phyloP scores from a whole-genome alignment of 2,888 invertebrate genomes.

The Mayetiola destructor region DNA sequence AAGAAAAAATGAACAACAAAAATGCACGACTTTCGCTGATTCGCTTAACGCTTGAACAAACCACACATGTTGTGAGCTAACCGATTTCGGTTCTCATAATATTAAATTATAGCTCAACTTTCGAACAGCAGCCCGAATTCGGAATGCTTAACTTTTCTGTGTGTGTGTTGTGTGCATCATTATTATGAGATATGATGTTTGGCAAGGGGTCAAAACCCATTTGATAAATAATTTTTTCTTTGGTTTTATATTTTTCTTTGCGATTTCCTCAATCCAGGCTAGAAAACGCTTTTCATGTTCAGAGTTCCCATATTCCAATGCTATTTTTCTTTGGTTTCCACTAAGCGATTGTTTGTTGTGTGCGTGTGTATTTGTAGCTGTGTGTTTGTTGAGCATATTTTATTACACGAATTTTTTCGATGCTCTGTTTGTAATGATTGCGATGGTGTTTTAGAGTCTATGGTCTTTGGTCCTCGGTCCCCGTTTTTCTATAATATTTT shows the following conservation, averaged over 20 bases:
- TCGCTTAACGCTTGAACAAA: not conserved
- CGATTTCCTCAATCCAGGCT: too few species aligned
- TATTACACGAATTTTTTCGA: too few species aligned
- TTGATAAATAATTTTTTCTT: not conserved
- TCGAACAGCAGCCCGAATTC: too few species aligned
- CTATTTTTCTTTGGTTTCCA: too few species aligned
- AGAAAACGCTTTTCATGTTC: not conserved
- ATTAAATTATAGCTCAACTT: slow-evolving; percentile 1
- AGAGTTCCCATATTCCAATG: too few species aligned
- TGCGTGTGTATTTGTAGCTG: too few species aligned
- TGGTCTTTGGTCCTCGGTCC: too few species aligned
- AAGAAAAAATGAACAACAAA: slow-evolving; percentile 4
- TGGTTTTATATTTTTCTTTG: not conserved
- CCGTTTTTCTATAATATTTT: too few species aligned
- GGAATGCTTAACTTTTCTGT: not conserved
- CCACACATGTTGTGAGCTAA: slow-evolving; percentile 1
- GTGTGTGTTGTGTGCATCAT: not conserved
- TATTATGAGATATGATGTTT: slow-evolving; percentile 6
- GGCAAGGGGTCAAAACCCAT: slow-evolving; percentile 11
- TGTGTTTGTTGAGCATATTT: too few species aligned
- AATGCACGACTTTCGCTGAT: not conserved
- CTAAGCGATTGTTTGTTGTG: too few species aligned
- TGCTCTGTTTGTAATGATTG: too few species aligned
- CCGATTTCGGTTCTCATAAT: slow-evolving; percentile 3
- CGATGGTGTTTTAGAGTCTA: too few species aligned